Conservation (phyloP, 1,140 invertebrate genomes). For the Formica exsecta region DNA sequence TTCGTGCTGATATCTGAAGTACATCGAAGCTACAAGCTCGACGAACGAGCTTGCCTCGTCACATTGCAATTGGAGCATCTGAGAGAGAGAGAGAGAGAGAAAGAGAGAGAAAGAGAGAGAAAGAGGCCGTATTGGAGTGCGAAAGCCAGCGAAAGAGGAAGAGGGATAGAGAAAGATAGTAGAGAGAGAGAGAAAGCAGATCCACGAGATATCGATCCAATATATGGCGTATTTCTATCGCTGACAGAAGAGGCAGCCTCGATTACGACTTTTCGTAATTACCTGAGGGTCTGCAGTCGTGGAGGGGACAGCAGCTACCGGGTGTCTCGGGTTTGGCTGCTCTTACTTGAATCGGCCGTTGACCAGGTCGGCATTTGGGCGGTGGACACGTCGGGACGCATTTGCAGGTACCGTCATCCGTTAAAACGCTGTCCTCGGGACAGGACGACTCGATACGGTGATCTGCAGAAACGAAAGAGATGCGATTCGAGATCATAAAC, state of each 20-base stretch:
- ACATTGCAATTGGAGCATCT: slow-evolving; percentile 43
- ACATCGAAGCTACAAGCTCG: slow-evolving; percentile 26
- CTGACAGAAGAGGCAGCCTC: slow-evolving; percentile 39
- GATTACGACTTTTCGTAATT: slow-evolving; percentile 73
- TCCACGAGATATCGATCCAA: slow-evolving; percentile 66
- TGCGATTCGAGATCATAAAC: not conserved
- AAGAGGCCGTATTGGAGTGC: too few species aligned
- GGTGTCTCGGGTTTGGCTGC: slow-evolving; percentile 75
- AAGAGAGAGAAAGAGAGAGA: too few species aligned
- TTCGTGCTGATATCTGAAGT: slow-evolving; percentile 47
- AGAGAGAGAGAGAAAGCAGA: too few species aligned
- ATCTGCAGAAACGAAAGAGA: slow-evolving; percentile 32
- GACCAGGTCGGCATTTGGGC: slow-evolving; percentile 76
- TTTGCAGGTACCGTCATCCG: slow-evolving; percentile 80
- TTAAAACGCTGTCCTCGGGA: slow-evolving; percentile 81
- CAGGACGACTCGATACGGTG: slow-evolving; percentile 66
- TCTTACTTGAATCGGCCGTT: slow-evolving; percentile 78
- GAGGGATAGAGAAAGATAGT: too few species aligned
- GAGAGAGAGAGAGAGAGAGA: not conserved
- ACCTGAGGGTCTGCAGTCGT: slow-evolving; percentile 82
- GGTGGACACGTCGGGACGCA: slow-evolving; percentile 81
- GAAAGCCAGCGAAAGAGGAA: too few species aligned
- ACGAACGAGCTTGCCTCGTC: slow-evolving; percentile 22
- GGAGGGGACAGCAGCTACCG: slow-evolving; percentile 82
- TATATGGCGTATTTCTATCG: slow-evolving; percentile 47